A percentile compares a stretch with the other conserved stretches of the same genome.
These are phyloP conservation scores for Scelioninae gen. 1 DNA, from an alignment of 2,888 invertebrate species.

Conservation along the genomic window DNA sequence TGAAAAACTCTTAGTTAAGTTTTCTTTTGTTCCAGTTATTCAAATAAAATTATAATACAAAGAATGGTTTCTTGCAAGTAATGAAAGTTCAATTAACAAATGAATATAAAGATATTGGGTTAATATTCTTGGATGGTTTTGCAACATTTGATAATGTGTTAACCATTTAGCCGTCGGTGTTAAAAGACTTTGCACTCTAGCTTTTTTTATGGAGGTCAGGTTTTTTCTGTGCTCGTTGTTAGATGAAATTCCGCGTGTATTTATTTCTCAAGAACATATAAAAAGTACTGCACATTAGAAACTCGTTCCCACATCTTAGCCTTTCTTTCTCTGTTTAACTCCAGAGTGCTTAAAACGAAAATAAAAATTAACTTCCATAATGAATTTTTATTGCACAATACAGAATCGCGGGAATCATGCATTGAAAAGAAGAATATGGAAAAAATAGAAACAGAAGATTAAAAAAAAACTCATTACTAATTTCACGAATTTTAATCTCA, in stretches of 20 bases:
- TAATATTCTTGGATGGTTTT: neutral
- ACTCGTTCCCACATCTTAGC: conserved; percentile 16
- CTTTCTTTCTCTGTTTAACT: conserved; percentile 18
- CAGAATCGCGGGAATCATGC: neutral
- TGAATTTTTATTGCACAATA: conserved; percentile 26
- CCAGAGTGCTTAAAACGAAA: conserved; percentile 15
- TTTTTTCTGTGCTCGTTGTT: conserved; percentile 10
- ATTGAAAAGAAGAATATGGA: conserved; percentile 3
- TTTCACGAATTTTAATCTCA: neutral
- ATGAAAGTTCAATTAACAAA: neutral
- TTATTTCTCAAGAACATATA: conserved; percentile 32
- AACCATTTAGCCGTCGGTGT: neutral
- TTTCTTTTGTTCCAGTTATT: too few relatives aligned
- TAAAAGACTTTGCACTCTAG: conserved; percentile 18
- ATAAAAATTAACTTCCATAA: conserved; percentile 31
- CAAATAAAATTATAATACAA: too few relatives aligned
- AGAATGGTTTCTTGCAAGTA: too few relatives aligned
- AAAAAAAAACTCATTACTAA: conserved; percentile 6
- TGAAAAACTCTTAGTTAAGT: too few relatives aligned
- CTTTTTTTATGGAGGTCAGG: conserved; percentile 21
- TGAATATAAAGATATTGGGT: neutral
- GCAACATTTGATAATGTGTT: neutral
- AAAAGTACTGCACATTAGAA: conserved; percentile 35
- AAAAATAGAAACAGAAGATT: neutral
- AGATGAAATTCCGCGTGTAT: conserved; percentile 31